phyloP scores from a whole-genome alignment of 2,113 vertebrate genomes.

The Nicator chloris region DNA sequence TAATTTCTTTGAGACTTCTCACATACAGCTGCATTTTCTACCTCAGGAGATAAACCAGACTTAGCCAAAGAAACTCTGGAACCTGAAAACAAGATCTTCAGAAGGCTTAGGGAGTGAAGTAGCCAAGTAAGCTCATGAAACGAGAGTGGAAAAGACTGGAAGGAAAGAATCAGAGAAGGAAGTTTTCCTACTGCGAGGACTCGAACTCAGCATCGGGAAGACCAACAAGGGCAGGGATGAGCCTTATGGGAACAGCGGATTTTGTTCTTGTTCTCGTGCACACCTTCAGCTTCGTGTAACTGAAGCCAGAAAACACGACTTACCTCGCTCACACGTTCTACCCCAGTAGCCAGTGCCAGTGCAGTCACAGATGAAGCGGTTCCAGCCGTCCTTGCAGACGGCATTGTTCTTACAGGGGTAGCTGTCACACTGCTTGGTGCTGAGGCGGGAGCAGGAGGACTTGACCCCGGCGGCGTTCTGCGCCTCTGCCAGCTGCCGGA shows the following conservation, averaged over 20 bases:
- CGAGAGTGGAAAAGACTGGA: background rate
- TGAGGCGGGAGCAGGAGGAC: constrained; percentile 85
- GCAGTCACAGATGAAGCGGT: constrained; percentile 96
- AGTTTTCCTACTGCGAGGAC: background rate
- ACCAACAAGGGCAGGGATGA: background rate
- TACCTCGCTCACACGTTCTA: constrained; percentile 90
- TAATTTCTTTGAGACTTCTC: background rate
- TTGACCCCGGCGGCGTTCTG: constrained; percentile 90
- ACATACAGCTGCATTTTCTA: background rate
- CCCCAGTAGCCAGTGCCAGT: constrained; percentile 93
- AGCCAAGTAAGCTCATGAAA: background rate
- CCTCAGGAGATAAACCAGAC: background rate
- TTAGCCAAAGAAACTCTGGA: background rate
- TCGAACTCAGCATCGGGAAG: background rate
- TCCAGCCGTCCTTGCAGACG: constrained; percentile 93
- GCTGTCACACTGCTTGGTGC: constrained; percentile 90
- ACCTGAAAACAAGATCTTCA: background rate
- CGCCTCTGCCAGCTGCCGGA: constrained; percentile 88
- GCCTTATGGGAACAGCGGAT: background rate
- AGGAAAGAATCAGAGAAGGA: background rate
- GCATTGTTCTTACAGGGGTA: constrained; percentile 93
- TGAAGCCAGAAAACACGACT: background rate
- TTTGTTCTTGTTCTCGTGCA: background rate
- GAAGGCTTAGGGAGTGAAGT: background rate
- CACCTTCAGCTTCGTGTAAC: background rate